phyloP scores from a whole-genome alignment of 2,888 invertebrate genomes.

The Dryomyza anilis region DNA sequence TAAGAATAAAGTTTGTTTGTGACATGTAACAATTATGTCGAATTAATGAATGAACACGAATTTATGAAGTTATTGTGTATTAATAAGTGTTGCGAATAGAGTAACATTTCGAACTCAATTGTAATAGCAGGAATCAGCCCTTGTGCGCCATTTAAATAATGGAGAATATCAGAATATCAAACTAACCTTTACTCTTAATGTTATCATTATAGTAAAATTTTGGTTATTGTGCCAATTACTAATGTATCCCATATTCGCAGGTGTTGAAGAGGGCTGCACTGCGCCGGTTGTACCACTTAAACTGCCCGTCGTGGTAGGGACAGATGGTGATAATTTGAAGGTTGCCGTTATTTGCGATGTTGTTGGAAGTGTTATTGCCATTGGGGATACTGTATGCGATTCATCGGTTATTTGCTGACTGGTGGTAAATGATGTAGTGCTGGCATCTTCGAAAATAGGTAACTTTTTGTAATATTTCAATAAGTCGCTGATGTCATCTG shows the following conservation, averaged over 20 bases:
- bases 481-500: conserved; percentile 60
- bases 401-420: conserved; percentile 7
- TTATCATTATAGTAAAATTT: conserved; percentile 60
- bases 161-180: too few species aligned
- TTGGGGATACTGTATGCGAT: conserved; percentile 4
- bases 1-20: too few species aligned
- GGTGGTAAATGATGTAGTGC: conserved; percentile 10
- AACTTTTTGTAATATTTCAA: conserved; percentile 59
- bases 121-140: too few species aligned
- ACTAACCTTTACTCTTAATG: conserved; percentile 56
- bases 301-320: conserved; percentile 9
- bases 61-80: too few species aligned
- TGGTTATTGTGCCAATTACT: conserved; percentile 55
- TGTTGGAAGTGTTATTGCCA: conserved; percentile 22
- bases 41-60: too few species aligned
- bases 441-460: conserved; percentile 47
- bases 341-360: neutral
- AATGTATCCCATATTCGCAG: conserved; percentile 54
- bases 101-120: too few species aligned
- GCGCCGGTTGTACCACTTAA: conserved; percentile 26
- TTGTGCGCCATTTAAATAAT: too few species aligned
- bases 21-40: too few species aligned
- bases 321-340: conserved; percentile 13
- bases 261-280: conserved; percentile 43
- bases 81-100: too few species aligned